These are phyloP conservation scores for Parapristionchus giblindavisi DNA, from an alignment of 2,888 invertebrate species.

Conservation along the genomic window DNA sequence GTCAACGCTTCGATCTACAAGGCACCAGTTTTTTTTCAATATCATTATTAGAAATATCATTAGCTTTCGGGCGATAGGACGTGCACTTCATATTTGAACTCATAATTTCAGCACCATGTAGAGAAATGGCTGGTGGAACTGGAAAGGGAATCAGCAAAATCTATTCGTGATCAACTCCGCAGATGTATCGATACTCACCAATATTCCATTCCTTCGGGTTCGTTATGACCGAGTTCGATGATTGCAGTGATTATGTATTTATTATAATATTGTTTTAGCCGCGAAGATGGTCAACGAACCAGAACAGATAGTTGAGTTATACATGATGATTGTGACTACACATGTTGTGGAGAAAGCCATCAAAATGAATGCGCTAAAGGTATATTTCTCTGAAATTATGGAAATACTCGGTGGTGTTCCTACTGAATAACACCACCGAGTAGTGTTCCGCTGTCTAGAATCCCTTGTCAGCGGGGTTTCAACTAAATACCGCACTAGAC, in stretches of 20 bases:
- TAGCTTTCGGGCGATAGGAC: background rate
- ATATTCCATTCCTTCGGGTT: no score
- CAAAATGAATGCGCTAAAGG: slow-evolving; percentile 46
- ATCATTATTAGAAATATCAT: no score
- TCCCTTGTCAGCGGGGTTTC: background rate
- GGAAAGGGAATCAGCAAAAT: slow-evolving; percentile 55
- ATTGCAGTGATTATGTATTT: slow-evolving; percentile 8
- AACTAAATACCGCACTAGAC: background rate
- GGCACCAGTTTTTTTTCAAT: background rate
- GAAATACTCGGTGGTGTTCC: no score
- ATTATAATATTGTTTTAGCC: slow-evolving; percentile 38
- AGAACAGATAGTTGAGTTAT: slow-evolving; percentile 46
- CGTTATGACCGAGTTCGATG: no score
- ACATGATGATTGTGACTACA: slow-evolving; percentile 51
- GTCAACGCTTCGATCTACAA: slow-evolving; percentile 37
- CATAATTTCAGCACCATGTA: slow-evolving; percentile 53
- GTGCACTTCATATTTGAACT: background rate
- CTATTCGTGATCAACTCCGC: slow-evolving; percentile 42
- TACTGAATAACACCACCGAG: background rate
- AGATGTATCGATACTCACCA: slow-evolving; percentile 44
- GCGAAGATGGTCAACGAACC: slow-evolving; percentile 44
- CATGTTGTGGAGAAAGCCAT: slow-evolving; percentile 58
- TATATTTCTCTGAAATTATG: slow-evolving; percentile 21
- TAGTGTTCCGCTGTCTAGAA: background rate
- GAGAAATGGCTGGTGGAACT: slow-evolving; percentile 66